Evolutionary conservation across 2,888 invertebrate genomes (phyloP).

Genomic region (Chydorus sphaericus): DNA sequence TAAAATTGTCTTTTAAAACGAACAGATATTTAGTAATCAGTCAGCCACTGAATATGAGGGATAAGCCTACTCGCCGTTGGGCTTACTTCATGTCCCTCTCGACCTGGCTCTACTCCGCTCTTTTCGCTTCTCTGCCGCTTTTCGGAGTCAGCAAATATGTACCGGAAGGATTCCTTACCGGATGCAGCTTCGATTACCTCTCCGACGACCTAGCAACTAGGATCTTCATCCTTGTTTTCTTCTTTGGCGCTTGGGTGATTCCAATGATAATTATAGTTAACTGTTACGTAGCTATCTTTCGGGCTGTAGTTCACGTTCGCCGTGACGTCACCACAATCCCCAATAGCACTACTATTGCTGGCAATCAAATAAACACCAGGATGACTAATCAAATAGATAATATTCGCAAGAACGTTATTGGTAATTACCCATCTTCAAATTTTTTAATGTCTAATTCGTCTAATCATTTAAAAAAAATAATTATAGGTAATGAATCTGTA

Average conservation of each 20-base stretch:
- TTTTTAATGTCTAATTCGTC: no score
- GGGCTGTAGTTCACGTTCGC: constrained; percentile 41
- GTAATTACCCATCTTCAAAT: no score
- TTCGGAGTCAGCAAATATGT: constrained; percentile 28
- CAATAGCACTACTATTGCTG: no score
- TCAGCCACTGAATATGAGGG: constrained; percentile 25
- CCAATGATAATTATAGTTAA: constrained; percentile 54
- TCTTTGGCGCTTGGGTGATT: constrained; percentile 55
- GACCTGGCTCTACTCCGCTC: constrained; percentile 28
- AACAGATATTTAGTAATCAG: constrained; percentile 28
- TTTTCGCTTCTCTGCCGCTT: constrained; percentile 25
- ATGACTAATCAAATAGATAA: no score
- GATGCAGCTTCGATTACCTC: constrained; percentile 31
- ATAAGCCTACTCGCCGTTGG: constrained; percentile 1
- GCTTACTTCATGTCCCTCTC: constrained; percentile 7
- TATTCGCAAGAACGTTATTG: no score
- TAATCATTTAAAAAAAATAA: no score
- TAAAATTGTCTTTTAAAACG: no score
- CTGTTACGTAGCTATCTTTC: constrained; percentile 55
- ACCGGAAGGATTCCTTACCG: constrained; percentile 31
- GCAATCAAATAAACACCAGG: no score
- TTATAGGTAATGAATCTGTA: no score
- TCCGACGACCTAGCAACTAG: constrained; percentile 26
- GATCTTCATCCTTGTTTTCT: constrained; percentile 56
- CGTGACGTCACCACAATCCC: no score